phyloP scores from a whole-genome alignment of 2,113 vertebrate species.

The Eretmochelys imbricata region DNA sequence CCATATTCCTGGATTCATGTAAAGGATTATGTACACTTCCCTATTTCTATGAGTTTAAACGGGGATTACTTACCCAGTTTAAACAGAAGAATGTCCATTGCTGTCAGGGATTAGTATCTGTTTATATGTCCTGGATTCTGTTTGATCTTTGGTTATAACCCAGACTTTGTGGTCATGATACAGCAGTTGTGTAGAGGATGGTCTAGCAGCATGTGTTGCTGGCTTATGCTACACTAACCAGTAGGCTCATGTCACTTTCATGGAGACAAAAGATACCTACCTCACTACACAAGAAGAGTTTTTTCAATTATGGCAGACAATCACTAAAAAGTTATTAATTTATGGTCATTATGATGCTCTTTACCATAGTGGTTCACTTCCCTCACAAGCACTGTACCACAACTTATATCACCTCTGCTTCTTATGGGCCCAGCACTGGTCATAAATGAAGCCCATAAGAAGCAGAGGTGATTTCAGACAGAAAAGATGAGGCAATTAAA shows the following conservation, averaged over 20 bases:
- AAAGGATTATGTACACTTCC: background rate
- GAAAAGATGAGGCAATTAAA: background rate
- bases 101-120: no score
- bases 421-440: background rate
- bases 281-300: background rate
- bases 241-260: fast-evolving
- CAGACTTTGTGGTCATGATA: no score
- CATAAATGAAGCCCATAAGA: no score
- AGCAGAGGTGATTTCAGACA: no score
- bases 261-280: fast-evolving
- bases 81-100: background rate
- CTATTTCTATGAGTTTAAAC: background rate
- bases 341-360: background rate
- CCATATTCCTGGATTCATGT: background rate
- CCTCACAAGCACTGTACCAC: background rate
- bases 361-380: background rate
- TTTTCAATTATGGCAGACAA: background rate
- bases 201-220: no score
- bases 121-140: no score
- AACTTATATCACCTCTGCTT: background rate
- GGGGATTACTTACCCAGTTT: background rate
- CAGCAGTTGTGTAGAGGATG: no score
- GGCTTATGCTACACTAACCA: background rate
- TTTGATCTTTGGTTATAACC: no score
- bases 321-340: background rate